phyloP scores from a whole-genome alignment of 2,888 invertebrate genomes.

The Oxycera nigricornis region DNA sequence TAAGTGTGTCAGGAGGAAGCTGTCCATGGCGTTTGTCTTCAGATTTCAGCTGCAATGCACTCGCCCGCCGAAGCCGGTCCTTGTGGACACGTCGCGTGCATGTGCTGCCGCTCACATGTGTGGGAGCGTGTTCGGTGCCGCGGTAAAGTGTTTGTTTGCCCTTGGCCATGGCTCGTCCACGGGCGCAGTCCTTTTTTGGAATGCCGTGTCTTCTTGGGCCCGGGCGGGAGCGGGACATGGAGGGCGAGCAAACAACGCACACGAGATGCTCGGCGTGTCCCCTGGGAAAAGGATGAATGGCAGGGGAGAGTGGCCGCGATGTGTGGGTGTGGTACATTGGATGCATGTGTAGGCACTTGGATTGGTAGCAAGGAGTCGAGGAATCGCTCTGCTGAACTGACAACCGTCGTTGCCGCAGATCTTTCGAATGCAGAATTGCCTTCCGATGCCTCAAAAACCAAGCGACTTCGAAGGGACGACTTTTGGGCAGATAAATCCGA shows the following conservation, averaged over 20 bases:
- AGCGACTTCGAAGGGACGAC: too few species aligned
- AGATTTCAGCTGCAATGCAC: background rate
- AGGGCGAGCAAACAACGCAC: background rate
- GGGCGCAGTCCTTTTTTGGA: background rate
- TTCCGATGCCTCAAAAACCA: too few species aligned
- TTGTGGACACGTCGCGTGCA: background rate
- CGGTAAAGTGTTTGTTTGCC: slow-evolving; percentile 20
- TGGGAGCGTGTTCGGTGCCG: background rate
- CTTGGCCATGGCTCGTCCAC: slow-evolving; percentile 26
- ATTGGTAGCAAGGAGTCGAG: background rate
- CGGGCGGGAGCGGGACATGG: background rate
- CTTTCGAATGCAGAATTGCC: background rate
- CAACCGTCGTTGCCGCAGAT: too few species aligned
- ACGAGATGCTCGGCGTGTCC: background rate
- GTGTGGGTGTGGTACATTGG: slow-evolving; percentile 4
- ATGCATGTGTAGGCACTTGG: background rate
- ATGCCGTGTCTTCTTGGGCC: background rate
- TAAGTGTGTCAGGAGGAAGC: too few species aligned
- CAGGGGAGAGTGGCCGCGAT: background rate
- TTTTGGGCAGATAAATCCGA: too few species aligned
- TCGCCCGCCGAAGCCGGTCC: background rate
- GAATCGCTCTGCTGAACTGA: background rate
- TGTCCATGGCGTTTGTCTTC: too few species aligned
- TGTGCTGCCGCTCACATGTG: background rate
- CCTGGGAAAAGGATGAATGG: slow-evolving; percentile 23